Evolutionary conservation across 2,888 invertebrate species (phyloP).

Genomic region (Dryomyza anilis): DNA sequence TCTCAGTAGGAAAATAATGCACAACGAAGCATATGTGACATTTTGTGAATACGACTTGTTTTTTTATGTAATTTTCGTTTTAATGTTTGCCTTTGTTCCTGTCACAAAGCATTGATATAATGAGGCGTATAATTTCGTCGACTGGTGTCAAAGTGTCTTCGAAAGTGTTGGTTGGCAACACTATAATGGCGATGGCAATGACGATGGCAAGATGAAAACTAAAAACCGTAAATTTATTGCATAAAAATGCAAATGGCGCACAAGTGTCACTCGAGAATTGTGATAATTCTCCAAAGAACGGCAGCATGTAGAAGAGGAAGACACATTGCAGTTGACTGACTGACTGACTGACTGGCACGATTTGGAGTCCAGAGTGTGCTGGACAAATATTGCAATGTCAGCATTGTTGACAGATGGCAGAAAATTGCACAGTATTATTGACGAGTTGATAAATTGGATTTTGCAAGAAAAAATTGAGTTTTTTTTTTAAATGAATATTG

Average conservation of each 20-base stretch:
- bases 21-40: not conserved
- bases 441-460: no score
- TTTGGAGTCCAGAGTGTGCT: not conserved
- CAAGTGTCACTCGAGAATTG: slow-evolving; percentile 1
- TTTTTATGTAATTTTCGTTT: not conserved
- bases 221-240: not conserved
- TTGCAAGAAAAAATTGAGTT: no score
- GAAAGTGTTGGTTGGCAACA: not conserved
- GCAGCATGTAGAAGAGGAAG: not conserved
- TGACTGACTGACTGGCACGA: not conserved
- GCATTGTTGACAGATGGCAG: not conserved
- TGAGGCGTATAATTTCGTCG: slow-evolving; percentile 14
- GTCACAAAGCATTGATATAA: slow-evolving; percentile 14
- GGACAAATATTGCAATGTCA: not conserved
- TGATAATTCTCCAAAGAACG: not conserved
- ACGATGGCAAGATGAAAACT: not conserved
- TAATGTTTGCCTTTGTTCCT: not conserved
- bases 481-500: no score
- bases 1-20: no score
- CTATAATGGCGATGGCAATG: not conserved
- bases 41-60: not conserved
- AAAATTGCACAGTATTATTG: not conserved
- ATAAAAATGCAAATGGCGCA: slow-evolving; percentile 20
- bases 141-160: slow-evolving; percentile 14
- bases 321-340: not conserved